phyloP scores from a whole-genome alignment of 2,113 vertebrate species.

The human (Homo sapiens) region DNA sequence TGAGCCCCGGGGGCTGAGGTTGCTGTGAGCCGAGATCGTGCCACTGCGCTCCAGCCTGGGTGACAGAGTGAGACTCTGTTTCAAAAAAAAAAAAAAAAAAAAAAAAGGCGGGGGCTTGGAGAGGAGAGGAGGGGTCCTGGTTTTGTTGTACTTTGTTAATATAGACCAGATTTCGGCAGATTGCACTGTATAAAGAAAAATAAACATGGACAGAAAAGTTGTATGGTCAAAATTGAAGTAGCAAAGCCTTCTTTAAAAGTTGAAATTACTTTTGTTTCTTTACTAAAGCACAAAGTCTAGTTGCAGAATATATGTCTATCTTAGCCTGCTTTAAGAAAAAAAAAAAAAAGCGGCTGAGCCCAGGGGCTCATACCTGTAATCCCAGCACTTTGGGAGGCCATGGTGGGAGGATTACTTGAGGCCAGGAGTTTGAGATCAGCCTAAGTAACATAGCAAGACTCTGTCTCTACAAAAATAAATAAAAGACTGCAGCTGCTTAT shows the following conservation, averaged over 20 bases:
- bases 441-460: not conserved
- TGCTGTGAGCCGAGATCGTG: no score
- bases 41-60: not conserved
- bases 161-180: not conserved
- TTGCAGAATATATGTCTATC: not conserved
- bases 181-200: not conserved
- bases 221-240: not conserved
- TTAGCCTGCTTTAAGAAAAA: not conserved
- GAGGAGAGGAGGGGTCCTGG: not conserved
- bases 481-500: not conserved
- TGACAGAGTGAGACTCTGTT: not conserved
- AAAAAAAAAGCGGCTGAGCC: not conserved
- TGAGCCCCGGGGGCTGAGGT: no score
- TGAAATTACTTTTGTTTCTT: not conserved
- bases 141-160: not conserved
- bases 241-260: not conserved
- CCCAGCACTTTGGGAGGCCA: not conserved
- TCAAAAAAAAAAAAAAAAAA: no score
- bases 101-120: not conserved
- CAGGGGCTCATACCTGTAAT: not conserved
- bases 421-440: not conserved
- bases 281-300: not conserved
- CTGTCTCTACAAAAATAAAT: not conserved
- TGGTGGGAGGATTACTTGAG: not conserved
- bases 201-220: not conserved